Conservation (phyloP, 2,888 invertebrate genomes). For the Synanthedon tipuliformis region DNA sequence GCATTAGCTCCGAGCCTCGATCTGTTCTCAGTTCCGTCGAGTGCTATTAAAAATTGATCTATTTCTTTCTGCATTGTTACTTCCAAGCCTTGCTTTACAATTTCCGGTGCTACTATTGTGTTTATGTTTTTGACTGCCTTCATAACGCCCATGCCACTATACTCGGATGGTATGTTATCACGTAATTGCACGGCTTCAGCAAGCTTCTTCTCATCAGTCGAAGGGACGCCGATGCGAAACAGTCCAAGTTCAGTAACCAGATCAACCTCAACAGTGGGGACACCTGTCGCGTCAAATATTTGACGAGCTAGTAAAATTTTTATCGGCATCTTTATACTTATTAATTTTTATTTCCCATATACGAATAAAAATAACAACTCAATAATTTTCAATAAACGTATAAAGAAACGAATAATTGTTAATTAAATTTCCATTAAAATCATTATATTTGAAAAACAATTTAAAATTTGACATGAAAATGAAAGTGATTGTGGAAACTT, state of each 20-base stretch:
- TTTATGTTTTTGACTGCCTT: constrained; percentile 95
- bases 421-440: too few relatives aligned
- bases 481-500: too few relatives aligned
- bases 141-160: constrained; percentile 92
- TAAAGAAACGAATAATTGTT: too few relatives aligned
- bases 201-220: constrained; percentile 93
- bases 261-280: constrained; percentile 97
- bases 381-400: too few relatives aligned
- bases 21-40: constrained; percentile 98
- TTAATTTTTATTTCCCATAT: background rate
- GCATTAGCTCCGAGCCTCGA: constrained; percentile 95
- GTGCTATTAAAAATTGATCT: constrained; percentile 85
- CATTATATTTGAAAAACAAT: too few relatives aligned
- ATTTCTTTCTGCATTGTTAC: constrained; percentile 91
- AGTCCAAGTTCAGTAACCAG: constrained; percentile 84
- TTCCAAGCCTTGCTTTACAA: constrained; percentile 83
- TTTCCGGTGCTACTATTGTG: constrained; percentile 79
- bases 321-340: constrained; percentile 78
- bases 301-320: constrained; percentile 92
- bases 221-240: constrained; percentile 94
- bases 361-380: too few relatives aligned
- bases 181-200: constrained; percentile 96
- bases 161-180: constrained; percentile 86
- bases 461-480: too few relatives aligned
- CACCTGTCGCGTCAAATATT: constrained; percentile 96